Evolutionary conservation across 1,140 invertebrate species (phyloP).

Genomic region (Radopholus similis): DNA sequence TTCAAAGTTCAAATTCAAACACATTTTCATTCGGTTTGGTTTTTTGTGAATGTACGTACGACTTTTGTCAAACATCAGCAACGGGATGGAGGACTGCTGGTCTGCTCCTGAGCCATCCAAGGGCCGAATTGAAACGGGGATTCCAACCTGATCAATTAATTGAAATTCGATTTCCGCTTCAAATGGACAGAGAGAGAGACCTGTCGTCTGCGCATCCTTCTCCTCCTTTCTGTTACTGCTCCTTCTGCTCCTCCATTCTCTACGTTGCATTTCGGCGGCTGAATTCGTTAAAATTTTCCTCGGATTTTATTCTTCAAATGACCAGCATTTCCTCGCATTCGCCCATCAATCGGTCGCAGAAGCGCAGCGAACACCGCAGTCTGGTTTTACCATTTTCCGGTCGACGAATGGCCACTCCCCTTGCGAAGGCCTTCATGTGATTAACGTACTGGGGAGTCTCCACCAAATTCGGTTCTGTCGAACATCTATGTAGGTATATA

Average conservation of each 20-base stretch:
- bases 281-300: not conserved
- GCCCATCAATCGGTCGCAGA: slow-evolving; percentile 39
- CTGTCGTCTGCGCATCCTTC: not conserved
- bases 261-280: slow-evolving; percentile 33
- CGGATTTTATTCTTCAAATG: not conserved
- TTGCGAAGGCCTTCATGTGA: slow-evolving; percentile 20
- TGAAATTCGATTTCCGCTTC: not conserved
- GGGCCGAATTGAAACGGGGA: not conserved
- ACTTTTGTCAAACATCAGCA: too few relatives aligned
- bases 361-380: slow-evolving; percentile 26
- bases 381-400: slow-evolving; percentile 25
- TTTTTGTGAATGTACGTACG: too few relatives aligned
- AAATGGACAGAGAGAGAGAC: not conserved
- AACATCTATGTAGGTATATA: too few relatives aligned
- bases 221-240: not conserved
- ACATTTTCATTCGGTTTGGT: too few relatives aligned
- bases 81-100: too few relatives aligned
- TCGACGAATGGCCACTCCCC: slow-evolving; percentile 22
- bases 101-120: not conserved
- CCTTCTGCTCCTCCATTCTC: slow-evolving; percentile 3
- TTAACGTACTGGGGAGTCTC: slow-evolving; percentile 28
- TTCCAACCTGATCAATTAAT: not conserved
- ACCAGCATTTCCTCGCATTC: slow-evolving; percentile 44
- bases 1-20: too few relatives aligned
- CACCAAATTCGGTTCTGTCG: slow-evolving; percentile 21